phyloP scores from a whole-genome alignment of 2,888 invertebrate species.

The Drosophila melanosoma region DNA sequence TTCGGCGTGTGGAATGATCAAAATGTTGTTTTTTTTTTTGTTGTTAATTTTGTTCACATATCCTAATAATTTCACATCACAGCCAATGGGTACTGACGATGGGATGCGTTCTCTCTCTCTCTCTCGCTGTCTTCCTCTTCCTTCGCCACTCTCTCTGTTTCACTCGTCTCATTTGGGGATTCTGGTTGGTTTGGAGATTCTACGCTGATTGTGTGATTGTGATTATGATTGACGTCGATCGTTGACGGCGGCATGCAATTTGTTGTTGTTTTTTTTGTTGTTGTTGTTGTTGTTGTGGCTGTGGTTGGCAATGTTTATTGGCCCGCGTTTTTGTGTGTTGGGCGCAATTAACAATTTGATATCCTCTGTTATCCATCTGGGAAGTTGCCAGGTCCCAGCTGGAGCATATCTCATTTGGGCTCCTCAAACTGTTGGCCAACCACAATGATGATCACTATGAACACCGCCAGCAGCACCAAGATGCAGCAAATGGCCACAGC shows the following conservation, averaged over 20 bases:
- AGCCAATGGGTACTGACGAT: conserved; percentile 84
- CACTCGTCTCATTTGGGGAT: conserved; percentile 15
- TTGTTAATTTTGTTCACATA: conserved; percentile 42
- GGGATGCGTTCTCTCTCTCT: conserved; percentile 59
- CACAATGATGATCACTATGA: conserved; percentile 93
- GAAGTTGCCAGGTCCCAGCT: conserved; percentile 85
- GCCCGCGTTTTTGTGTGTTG: conserved; percentile 42
- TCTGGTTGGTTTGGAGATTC: conserved; percentile 15
- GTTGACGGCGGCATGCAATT: conserved; percentile 16
- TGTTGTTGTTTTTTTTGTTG: conserved; percentile 27
- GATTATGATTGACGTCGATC: conserved; percentile 28
- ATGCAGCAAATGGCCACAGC: conserved; percentile 94
- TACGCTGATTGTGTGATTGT: conserved; percentile 15
- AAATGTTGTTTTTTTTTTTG: conserved; percentile 13
- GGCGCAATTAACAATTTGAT: conserved; percentile 82
- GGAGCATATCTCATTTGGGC: conserved; percentile 86
- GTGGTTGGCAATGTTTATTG: conserved; percentile 29
- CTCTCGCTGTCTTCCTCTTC: conserved; percentile 8
- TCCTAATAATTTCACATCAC: conserved; percentile 81
- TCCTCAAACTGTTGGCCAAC: conserved; percentile 91
- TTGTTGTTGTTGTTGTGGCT: conserved; percentile 20
- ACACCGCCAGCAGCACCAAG: conserved; percentile 91
- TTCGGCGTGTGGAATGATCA: conserved; percentile 39
- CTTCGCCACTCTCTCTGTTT: neutral
- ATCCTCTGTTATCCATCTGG: conserved; percentile 85